phyloP scores from a whole-genome alignment of 1,140 invertebrate species.

The Mactra quadrangularis region DNA sequence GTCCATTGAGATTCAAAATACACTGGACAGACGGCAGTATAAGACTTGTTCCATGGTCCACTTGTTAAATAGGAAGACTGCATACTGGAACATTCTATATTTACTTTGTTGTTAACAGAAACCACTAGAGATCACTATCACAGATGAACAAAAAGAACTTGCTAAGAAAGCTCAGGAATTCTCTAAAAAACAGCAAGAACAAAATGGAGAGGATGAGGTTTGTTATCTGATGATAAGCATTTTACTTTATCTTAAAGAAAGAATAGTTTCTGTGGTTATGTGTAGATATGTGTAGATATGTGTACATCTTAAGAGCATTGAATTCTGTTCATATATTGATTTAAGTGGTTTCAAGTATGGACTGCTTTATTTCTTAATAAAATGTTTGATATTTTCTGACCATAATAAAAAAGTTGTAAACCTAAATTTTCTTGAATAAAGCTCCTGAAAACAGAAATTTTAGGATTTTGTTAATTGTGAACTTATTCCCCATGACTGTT shows the following conservation, averaged over 20 bases:
- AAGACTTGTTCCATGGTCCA: too few species aligned
- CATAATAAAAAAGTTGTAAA: too few species aligned
- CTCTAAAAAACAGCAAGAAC: slow-evolving; percentile 77
- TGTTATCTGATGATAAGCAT: not conserved
- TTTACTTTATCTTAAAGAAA: not conserved
- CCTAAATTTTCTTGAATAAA: not conserved
- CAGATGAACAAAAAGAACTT: slow-evolving; percentile 82
- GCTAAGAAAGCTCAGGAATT: slow-evolving; percentile 84
- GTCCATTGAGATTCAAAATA: too few species aligned
- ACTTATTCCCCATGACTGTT: too few species aligned
- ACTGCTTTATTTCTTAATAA: not conserved
- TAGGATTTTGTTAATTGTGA: too few species aligned
- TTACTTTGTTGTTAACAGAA: slow-evolving; percentile 67
- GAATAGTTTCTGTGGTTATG: not conserved
- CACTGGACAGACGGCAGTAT: too few species aligned
- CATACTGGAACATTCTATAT: not conserved
- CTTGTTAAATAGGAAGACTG: too few species aligned
- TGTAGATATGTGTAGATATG: too few species aligned
- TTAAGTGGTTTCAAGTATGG: not conserved
- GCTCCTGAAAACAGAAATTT: not conserved
- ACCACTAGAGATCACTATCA: slow-evolving; percentile 81
- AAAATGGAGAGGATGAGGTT: slow-evolving; percentile 68
- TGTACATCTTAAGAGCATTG: not conserved
- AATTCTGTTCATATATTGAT: not conserved
- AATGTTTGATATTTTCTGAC: too few species aligned